Percentiles rank a stretch among this genome's conserved stretches.
Evolutionary conservation across 2,797 vertebrate genomes (phyloP).

Genomic region (Glossophaga mutica): DNA sequence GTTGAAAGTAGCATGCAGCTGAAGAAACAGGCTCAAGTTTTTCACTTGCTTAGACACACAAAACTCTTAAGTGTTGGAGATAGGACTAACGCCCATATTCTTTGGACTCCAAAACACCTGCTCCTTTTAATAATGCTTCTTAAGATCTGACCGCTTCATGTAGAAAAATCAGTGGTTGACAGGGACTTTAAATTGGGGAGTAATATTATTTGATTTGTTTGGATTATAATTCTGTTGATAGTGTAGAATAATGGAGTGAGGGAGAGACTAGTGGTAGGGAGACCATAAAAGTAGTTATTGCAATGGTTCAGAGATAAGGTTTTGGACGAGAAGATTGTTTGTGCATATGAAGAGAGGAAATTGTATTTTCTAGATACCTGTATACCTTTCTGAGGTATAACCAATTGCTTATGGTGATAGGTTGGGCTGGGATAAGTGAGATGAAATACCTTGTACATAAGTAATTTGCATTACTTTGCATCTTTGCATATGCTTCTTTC

Average conservation of each 20-base stretch:
- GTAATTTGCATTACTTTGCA: neutral
- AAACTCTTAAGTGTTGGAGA: neutral
- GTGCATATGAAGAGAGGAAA: neutral
- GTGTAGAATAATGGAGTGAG: neutral
- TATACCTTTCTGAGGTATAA: neutral
- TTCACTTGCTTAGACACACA: neutral
- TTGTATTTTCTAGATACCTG: neutral
- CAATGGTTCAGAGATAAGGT: neutral
- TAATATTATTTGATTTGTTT: neutral
- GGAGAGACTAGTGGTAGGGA: neutral
- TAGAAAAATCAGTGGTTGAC: neutral
- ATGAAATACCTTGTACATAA: neutral
- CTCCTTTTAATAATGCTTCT: neutral
- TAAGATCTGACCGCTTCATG: slow-evolving; percentile 13
- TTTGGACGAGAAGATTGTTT: neutral
- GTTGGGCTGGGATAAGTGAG: neutral
- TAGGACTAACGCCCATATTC: neutral
- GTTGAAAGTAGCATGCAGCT: neutral
- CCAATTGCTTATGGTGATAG: neutral
- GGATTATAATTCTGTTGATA: neutral
- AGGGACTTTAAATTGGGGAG: neutral
- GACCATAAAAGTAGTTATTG: neutral
- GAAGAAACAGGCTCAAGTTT: neutral
- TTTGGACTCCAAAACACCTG: neutral
- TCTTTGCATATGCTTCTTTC: neutral